Base-by-base conservation (phyloP, 2,888 invertebrate species). In the Parascotia fuliginaria region DNA sequence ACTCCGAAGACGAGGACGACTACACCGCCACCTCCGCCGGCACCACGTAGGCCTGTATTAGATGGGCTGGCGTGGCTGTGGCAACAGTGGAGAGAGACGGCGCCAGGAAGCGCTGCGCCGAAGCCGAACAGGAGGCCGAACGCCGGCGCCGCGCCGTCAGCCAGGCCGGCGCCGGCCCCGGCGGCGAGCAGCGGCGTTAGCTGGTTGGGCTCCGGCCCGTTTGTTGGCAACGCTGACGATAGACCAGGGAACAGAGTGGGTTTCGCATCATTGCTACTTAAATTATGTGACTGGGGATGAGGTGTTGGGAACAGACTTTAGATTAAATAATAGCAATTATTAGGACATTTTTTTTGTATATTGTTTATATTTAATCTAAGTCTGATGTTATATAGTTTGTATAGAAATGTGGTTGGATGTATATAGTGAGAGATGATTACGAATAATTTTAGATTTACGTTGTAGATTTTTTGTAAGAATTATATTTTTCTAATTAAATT, bases 1-100 rank as follows among this genome's bases (percentile, higher is more conserved):
- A 90, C 92, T 58, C 91, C 93, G 65, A 92, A 92, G 73, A 82
- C 89, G 36, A 81, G 89, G 63, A 77, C 89, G 52, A 85, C 87
- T 32, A 88, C 82, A 4, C 75, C 90, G 1, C 87, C 73, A 4
- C 75, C 90, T 1, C 87, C 92, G 7, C 85, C 93, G n/a, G 82
- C 92, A 6, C 87, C 88, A 3, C 71, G 89, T 60, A 90, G 77
- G 57, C 93, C 94, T 3, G 81, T 93, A 37, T 65, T 93, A 53
- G 93, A 93, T 38, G 93, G 93, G n/a, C 70, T 93, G 37, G 88
- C 93, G 14, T 93, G 93, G 93, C 77, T 93, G 9, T 93, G 93
- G 93, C 92, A 92, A 75, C 92, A 93, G 64, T 93, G 93, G 93
- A 85, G 93, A 38, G 93, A 93, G 27, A 93, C 93, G 9, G 89